Conservation (phyloP, 2,888 invertebrate genomes). For the Microplitis deprimator region DNA sequence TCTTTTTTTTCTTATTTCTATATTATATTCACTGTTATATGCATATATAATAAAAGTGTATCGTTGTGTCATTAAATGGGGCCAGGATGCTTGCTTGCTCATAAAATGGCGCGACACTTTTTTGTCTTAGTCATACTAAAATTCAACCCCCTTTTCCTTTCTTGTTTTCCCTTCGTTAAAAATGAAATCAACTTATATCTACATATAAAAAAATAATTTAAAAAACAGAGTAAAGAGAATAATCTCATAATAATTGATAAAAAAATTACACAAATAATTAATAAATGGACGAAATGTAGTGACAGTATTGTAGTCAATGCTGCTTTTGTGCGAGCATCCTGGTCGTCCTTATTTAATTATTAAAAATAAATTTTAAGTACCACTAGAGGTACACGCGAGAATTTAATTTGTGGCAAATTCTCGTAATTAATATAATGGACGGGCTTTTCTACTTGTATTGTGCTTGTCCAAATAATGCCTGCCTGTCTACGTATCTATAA, state of each 20-base stretch:
- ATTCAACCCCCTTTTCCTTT: slow-evolving; percentile 20
- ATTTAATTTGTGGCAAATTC: slow-evolving; percentile 21
- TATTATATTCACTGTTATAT: slow-evolving; percentile 43
- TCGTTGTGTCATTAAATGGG: slow-evolving; percentile 15
- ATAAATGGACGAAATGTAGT: too few relatives aligned
- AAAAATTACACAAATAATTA: too few relatives aligned
- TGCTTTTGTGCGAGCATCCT: slow-evolving; percentile 19
- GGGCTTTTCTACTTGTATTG: slow-evolving; percentile 27
- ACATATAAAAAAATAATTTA: too few relatives aligned
- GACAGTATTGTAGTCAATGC: slow-evolving; percentile 4
- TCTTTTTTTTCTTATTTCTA: slow-evolving; percentile 44
- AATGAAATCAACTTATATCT: too few relatives aligned
- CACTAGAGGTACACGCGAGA: neutral
- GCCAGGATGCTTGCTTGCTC: slow-evolving; percentile 28
- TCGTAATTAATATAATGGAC: slow-evolving; percentile 22
- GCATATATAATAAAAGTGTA: slow-evolving; percentile 30
- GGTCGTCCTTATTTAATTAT: slow-evolving; percentile 10
- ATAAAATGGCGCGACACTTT: slow-evolving; percentile 8
- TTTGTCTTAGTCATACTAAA: neutral
- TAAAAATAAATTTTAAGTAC: neutral
- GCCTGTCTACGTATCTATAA: slow-evolving; percentile 29
- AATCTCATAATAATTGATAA: too few relatives aligned
- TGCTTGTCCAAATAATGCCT: slow-evolving; percentile 41
- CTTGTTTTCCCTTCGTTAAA: slow-evolving; percentile 20
- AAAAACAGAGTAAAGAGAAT: too few relatives aligned